A percentile compares a stretch with the other conserved stretches of the same genome.
Evolutionary conservation across 2,797 vertebrate genomes (phyloP).

Genomic region (Paratrypauchen microcephalus): DNA sequence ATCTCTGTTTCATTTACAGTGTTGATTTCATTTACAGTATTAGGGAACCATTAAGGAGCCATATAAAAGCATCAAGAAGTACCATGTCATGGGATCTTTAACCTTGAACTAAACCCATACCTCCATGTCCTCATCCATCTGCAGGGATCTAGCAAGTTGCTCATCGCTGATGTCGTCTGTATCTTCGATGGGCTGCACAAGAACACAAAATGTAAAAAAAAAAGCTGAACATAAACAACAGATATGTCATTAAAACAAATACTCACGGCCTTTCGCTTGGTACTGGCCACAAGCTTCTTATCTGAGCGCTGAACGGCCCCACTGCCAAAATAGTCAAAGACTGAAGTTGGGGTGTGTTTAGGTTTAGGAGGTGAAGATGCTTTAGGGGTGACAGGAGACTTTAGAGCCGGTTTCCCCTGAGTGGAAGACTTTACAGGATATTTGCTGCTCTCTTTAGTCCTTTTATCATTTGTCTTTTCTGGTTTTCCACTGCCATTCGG

Average conservation of each 20-base stretch:
- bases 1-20: no score
- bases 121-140: conserved; percentile 90
- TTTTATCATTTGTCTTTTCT: conserved; percentile 20
- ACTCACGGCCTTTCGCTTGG: conserved; percentile 90
- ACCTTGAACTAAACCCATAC: conserved; percentile 59
- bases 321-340: conserved; percentile 88
- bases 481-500: conserved; percentile 73
- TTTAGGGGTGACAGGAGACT: conserved; percentile 74
- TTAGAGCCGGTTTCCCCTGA: conserved; percentile 47
- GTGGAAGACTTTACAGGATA: conserved; percentile 65
- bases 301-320: conserved; percentile 83
- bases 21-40: no score
- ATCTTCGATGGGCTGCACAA: conserved; percentile 76
- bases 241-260: not conserved
- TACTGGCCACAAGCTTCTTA: conserved; percentile 91
- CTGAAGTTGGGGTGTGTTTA: conserved; percentile 85
- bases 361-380: conserved; percentile 61
- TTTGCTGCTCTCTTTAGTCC: conserved; percentile 47
- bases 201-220: not conserved
- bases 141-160: conserved; percentile 86
- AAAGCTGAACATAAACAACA: not conserved
- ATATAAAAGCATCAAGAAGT: no score
- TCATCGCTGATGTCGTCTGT: conserved; percentile 82
- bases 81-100: no score
- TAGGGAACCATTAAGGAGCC: no score